Evolutionary conservation across 2,797 vertebrate species (phyloP).

Genomic region (Tenualosa thibaudeaui): DNA sequence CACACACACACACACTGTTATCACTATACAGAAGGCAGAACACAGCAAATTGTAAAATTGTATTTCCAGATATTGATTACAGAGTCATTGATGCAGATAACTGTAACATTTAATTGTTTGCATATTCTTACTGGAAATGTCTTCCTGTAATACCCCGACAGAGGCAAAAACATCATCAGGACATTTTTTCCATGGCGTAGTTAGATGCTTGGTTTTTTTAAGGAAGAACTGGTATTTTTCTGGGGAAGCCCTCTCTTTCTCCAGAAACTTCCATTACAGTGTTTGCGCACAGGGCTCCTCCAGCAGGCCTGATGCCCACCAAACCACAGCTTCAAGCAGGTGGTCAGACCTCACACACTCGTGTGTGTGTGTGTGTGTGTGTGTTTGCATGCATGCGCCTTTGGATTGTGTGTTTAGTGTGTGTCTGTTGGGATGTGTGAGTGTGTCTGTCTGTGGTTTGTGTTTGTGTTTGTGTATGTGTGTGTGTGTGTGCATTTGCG

Average conservation of each 20-base stretch:
- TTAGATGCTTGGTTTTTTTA: not conserved
- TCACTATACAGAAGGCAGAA: not conserved
- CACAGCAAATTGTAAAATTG: not conserved
- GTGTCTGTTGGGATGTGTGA: not conserved
- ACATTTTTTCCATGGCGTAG: not conserved
- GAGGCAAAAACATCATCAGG: not conserved
- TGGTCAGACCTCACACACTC: constrained; percentile 61
- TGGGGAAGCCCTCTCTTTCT: constrained; percentile 56
- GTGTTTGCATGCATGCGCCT: not conserved
- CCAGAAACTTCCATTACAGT: constrained; percentile 50
- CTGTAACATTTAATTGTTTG: not conserved
- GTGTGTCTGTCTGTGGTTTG: not conserved
- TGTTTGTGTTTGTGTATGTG: constrained; percentile 5
- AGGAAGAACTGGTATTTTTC: constrained; percentile 28
- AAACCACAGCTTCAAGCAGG: constrained; percentile 61
- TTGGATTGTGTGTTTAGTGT: not conserved
- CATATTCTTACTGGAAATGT: not conserved
- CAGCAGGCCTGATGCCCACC: constrained; percentile 46
- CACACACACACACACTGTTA: not conserved
- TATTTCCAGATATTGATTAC: not conserved
- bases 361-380: constrained; percentile 19
- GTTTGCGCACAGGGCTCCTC: constrained; percentile 56
- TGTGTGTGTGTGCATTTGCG: not conserved
- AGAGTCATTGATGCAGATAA: not conserved
- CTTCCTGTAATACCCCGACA: not conserved